phyloP scores from a whole-genome alignment of 2,797 vertebrate species.

The Mus caroli region DNA sequence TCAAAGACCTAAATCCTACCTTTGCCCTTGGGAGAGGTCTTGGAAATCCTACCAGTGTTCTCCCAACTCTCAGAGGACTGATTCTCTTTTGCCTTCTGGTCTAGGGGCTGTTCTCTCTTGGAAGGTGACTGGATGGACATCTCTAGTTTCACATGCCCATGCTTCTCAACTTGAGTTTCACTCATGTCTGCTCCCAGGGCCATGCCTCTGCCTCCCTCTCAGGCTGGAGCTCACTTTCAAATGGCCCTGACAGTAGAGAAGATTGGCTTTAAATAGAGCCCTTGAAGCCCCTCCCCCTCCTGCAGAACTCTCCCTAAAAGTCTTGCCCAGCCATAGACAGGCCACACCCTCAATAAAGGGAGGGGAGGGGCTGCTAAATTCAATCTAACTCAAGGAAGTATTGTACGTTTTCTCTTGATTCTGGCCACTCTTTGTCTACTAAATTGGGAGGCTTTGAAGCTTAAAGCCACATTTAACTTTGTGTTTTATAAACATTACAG shows the following conservation, averaged over 20 bases:
- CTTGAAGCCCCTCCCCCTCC: no score
- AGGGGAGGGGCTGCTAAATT: background rate
- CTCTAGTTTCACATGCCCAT: background rate
- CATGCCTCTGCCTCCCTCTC: background rate
- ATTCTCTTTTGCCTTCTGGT: background rate
- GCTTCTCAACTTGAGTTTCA: background rate
- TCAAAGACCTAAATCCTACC: background rate
- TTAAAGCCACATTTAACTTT: background rate
- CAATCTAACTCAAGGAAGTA: background rate
- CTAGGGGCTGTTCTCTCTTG: background rate
- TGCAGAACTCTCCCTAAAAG: accelerated
- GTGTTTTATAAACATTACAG: background rate
- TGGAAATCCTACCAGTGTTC: accelerated
- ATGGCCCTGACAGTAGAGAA: background rate
- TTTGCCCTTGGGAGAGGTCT: background rate
- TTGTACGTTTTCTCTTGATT: background rate
- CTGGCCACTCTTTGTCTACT: background rate
- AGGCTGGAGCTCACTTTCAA: background rate
- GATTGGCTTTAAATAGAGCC: background rate
- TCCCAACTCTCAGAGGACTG: background rate
- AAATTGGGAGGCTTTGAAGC: background rate
- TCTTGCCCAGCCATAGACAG: background rate
- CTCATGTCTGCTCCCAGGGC: background rate
- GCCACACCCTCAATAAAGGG: background rate
- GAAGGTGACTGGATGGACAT: accelerated